These are phyloP conservation scores for Rhyacophila evoluta DNA, from an alignment of 2,888 invertebrate species.

Conservation along the genomic window DNA sequence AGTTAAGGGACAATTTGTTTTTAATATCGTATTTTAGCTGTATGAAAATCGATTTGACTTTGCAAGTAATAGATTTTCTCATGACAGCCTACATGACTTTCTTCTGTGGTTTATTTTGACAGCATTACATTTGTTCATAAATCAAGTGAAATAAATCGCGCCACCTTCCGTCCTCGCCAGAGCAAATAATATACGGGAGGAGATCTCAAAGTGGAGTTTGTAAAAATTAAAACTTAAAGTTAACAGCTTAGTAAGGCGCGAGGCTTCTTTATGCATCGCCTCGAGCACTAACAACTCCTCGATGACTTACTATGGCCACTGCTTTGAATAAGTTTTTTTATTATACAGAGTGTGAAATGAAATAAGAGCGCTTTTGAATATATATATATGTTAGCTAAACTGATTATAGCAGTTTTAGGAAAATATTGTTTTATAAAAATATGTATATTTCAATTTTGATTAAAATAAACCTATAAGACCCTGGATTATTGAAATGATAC, in stretches of 20 bases:
- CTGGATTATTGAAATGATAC: too few relatives aligned
- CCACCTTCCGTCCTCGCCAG: conserved; percentile 31
- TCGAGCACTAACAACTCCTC: not conserved
- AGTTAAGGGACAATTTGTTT: too few relatives aligned
- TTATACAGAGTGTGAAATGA: not conserved
- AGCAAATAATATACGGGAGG: conserved; percentile 35
- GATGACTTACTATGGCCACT: conserved; percentile 25
- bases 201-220: conserved; percentile 15
- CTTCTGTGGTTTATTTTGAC: not conserved
- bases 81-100: not conserved
- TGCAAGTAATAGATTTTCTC: too few relatives aligned
- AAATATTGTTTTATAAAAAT: too few relatives aligned
- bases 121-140: conserved; percentile 19
- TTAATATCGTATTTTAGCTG: too few relatives aligned
- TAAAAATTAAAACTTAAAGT: conserved; percentile 36
- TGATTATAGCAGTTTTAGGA: too few relatives aligned
- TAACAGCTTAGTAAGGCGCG: conserved; percentile 34
- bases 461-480: too few relatives aligned
- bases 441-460: too few relatives aligned
- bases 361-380: too few relatives aligned
- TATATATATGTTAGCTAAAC: too few relatives aligned
- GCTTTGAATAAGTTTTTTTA: not conserved
- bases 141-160: conserved; percentile 34
- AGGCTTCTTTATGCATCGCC: conserved; percentile 23
- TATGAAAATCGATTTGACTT: too few relatives aligned